Evolutionary conservation across 2,888 invertebrate species (phyloP).

Genomic region (Drosophila stalkeri): DNA sequence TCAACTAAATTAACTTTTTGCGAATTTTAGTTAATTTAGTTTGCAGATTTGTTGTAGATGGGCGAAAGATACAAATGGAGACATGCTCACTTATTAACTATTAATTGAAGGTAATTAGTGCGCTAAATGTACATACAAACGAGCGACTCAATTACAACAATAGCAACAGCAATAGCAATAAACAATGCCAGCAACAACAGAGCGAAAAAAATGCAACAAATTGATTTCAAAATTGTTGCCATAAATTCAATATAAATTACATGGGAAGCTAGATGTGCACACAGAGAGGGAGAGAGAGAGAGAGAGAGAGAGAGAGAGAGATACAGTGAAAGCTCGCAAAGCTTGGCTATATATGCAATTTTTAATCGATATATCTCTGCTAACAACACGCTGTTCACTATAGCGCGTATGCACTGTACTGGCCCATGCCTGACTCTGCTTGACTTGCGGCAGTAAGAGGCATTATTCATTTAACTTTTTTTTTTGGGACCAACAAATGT

Average conservation of each 20-base stretch:
- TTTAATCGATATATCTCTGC: neutral
- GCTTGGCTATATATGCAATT: neutral
- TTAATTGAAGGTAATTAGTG: conserved; percentile 69
- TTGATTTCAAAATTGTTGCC: conserved; percentile 70
- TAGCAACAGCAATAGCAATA: conserved; percentile 16
- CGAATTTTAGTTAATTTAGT: conserved; percentile 7
- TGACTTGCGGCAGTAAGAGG: conserved; percentile 13
- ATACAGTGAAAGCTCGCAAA: conserved; percentile 5
- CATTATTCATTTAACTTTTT: conserved; percentile 13
- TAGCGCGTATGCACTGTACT: neutral
- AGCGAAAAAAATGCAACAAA: conserved; percentile 53
- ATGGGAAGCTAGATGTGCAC: conserved; percentile 3
- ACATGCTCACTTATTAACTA: conserved; percentile 52
- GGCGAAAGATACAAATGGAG: conserved; percentile 38
- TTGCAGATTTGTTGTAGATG: conserved; percentile 28
- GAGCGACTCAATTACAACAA: conserved; percentile 30
- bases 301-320: neutral
- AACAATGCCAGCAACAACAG: conserved; percentile 15
- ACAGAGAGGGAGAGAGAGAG: neutral
- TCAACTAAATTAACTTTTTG: conserved; percentile 1
- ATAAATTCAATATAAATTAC: conserved; percentile 33
- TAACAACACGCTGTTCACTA: neutral
- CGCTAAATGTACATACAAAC: conserved; percentile 38
- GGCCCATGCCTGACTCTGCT: neutral
- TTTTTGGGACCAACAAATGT: conserved; percentile 34